Base-by-base conservation (phyloP, 2,888 invertebrate species). In the Hydroisotoma schaefferi region DNA sequence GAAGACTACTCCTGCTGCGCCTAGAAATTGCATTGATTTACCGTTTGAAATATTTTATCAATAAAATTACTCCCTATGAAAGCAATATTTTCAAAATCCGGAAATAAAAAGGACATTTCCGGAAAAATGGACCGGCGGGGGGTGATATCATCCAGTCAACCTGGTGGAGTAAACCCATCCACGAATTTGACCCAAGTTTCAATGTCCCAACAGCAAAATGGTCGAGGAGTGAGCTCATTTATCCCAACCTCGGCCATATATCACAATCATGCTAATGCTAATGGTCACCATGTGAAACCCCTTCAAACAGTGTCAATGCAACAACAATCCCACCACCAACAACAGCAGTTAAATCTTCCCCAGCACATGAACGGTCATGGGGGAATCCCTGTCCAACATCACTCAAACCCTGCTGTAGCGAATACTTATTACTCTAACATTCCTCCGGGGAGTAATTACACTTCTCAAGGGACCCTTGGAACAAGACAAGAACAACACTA, bases 151-250 rank as follows among this genome's bases (percentile, higher is more conserved):
- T 15, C 40, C 8, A 15, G 8, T 4, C 40, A 40, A 20, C n/a
- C 40, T 15, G n/a, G 20, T 40, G n/a, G 20, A 5, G 40, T 15
- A 5, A 40, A 40, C 40, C n/a, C n/a, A 18, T 40, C 40, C 8
- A 40, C 20, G 8, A 5, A 5, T 10, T 18, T 40, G 5, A 10
- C n/a, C n/a, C 40, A 51, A 18, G 46, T 46, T n/a, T n/a, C n/a
- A n/a, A n/a, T n/a, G 22, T 25, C 59, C 48, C 56, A 58, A 33
- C 59, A 61, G 15, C 57, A 59, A 27, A 57, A 63, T 38, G 61
- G 60, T 56, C 69, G 61, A 52, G 59, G 58, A 37, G 57, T 58
- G 57, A 71, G 68, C 67, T 71, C 71, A 47, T 71, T 71, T 48
- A 71, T 71, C 26, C 71, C 71, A 29, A 69, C 69, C 20, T 63